These are phyloP conservation scores for Gasteruption jaculator DNA, from an alignment of 2,888 invertebrate genomes.

Conservation along the genomic window DNA sequence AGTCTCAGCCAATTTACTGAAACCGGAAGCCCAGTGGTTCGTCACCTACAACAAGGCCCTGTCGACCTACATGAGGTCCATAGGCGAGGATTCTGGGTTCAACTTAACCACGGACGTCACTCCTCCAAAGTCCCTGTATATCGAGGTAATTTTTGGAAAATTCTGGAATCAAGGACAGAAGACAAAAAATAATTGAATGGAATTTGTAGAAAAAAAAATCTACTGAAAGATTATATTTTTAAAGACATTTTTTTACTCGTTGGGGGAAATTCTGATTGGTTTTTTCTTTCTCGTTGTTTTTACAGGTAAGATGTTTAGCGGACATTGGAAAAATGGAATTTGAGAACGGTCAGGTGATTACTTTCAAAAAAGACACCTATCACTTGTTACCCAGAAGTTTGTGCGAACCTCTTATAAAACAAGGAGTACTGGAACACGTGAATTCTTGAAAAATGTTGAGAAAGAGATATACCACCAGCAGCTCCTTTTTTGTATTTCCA, in stretches of 20 bases:
- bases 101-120: conserved; percentile 84
- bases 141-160: conserved; percentile 70
- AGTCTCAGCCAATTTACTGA: conserved; percentile 72
- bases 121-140: conserved; percentile 88
- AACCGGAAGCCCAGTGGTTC: conserved; percentile 85
- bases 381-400: conserved; percentile 84
- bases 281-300: conserved; percentile 3
- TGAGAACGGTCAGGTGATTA: conserved; percentile 86
- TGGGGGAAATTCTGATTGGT: neutral
- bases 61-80: conserved; percentile 84
- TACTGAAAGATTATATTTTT: neutral
- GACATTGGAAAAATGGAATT: conserved; percentile 94
- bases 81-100: conserved; percentile 76
- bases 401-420: conserved; percentile 85
- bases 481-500: too few species aligned
- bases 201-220: neutral
- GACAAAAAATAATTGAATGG: too few species aligned
- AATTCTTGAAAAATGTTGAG: too few species aligned
- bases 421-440: conserved; percentile 82
- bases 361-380: conserved; percentile 85
- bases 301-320: conserved; percentile 70
- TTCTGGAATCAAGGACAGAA: too few species aligned
- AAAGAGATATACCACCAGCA: too few species aligned
- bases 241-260: neutral
- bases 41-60: conserved; percentile 80